Evolutionary conservation across 2,797 vertebrate genomes (phyloP).

Genomic region (Neoniphon sammara): DNA sequence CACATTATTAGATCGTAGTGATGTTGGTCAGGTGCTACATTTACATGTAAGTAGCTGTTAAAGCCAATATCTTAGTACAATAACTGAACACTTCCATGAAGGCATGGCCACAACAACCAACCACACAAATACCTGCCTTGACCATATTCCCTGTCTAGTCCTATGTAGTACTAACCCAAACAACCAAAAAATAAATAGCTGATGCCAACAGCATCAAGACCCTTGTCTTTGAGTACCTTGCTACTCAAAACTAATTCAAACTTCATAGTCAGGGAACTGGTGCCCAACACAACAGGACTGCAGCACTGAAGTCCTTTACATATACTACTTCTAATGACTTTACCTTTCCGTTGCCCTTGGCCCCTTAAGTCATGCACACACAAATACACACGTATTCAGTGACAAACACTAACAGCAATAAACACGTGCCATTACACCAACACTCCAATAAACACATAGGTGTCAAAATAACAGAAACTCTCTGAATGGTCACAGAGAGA

Average conservation of each 20-base stretch:
- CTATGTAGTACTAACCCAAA: no score
- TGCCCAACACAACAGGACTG: slow-evolving; percentile 15
- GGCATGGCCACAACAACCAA: no score
- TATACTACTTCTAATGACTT: slow-evolving; percentile 53
- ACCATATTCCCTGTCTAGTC: no score
- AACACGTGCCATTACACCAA: slow-evolving; percentile 27
- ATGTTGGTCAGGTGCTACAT: no score
- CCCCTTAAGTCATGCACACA: slow-evolving; percentile 21
- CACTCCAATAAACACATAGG: slow-evolving; percentile 49
- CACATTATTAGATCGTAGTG: no score
- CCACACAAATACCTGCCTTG: no score
- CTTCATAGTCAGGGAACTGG: not conserved
- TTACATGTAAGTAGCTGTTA: no score
- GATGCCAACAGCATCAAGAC: not conserved
- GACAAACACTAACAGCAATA: slow-evolving; percentile 18
- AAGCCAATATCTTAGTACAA: no score
- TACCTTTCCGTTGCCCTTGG: slow-evolving; percentile 36
- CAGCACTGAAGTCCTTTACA: slow-evolving; percentile 16
- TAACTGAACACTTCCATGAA: no score
- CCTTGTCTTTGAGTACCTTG: not conserved
- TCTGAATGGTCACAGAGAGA: not conserved
- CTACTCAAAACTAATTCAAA: not conserved
- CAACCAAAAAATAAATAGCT: no score
- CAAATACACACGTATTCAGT: slow-evolving; percentile 12
- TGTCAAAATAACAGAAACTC: slow-evolving; percentile 41